Evolutionary conservation across 1,140 invertebrate species (phyloP), one percentile per base, ranked within the genome.

Genomic region (Ditylenchus dipsaci): DNA sequence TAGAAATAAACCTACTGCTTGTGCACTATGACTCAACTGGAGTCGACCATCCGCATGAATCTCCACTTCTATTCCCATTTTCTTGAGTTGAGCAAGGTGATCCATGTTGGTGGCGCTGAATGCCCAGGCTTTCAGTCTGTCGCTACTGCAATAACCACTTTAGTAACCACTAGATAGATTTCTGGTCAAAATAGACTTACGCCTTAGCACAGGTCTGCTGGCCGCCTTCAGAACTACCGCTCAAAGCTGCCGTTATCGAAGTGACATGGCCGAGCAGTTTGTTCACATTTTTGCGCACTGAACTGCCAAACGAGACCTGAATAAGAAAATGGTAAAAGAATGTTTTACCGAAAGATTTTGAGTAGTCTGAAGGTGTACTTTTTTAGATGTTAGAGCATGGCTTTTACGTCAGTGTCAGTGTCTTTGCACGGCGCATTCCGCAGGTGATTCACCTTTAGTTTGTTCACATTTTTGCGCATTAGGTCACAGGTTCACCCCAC

Each of bases 31-130:
- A 17, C 93, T 87, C 23, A 97, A 85, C 84, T 95, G 92, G 47
- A 97, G 88, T 59, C 91, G 85, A 47, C 93, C 93, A 85, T 97
- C 92, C 30, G 88, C 68, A 1, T 63, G 58, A 29, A 75, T n/a
- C 63, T 92, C 86, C 68, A 97, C 89, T 59, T 89, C 89, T 75
- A 97, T 96, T 58, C 95, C 95, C 93, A 97, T 95, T 82, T 92
- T 88, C 71, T 89, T 88, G 60, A 97, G 86, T 63, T 91, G 87
- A 82, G 88, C 88, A 72, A 95, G 84, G 86, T 97, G 94, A 56
- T 93, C 90, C n/a, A 89, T 86, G 86, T 95, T 95, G 72, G 88
- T 89, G 60, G 91, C 88, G 77, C 88, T 84, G 78, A 88, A 86
- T 17, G 86, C 85, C n/a, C 77, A 69, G 0, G 87, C 86, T 63